These are phyloP conservation scores for Epizoanthus ramosus DNA, from an alignment of 92 coral and sea anemone species.

Conservation along the genomic window DNA sequence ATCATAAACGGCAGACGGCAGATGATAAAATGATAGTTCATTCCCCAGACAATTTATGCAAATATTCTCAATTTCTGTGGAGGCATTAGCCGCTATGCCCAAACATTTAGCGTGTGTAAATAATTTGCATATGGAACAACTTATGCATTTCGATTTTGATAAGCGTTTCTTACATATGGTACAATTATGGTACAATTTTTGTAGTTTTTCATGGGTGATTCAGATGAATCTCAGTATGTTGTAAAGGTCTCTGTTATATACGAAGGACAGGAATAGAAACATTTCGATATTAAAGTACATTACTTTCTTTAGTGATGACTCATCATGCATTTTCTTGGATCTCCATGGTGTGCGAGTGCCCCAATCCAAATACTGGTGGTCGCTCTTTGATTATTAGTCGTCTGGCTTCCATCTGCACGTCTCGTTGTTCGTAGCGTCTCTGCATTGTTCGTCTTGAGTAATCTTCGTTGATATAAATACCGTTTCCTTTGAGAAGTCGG, in stretches of 20 bases:
- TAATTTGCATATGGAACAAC: conserved; percentile 23
- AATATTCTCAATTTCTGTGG: conserved; percentile 2
- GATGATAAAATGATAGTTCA: not conserved
- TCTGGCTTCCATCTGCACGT: not conserved
- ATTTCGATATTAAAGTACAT: no score
- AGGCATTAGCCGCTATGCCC: not conserved
- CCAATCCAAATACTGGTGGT: no score
- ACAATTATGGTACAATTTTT: no score
- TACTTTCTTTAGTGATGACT: no score
- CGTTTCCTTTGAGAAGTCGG: not conserved
- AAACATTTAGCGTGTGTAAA: conserved; percentile 12
- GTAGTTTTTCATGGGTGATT: not conserved
- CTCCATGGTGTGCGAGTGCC: no score
- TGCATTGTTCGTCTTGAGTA: not conserved
- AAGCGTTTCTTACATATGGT: conserved; percentile 2
- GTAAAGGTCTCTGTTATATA: no score
- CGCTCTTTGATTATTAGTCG: not conserved
- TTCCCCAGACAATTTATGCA: not conserved
- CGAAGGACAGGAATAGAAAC: no score
- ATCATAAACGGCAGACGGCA: no score
- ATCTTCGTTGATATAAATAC: conserved; percentile 8
- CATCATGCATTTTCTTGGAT: no score
- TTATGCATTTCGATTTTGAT: conserved; percentile 14
- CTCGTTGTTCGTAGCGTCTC: not conserved
- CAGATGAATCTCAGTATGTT: no score